phyloP scores from a whole-genome alignment of 2,888 invertebrate genomes.

The Leptogaster cylindrica region DNA sequence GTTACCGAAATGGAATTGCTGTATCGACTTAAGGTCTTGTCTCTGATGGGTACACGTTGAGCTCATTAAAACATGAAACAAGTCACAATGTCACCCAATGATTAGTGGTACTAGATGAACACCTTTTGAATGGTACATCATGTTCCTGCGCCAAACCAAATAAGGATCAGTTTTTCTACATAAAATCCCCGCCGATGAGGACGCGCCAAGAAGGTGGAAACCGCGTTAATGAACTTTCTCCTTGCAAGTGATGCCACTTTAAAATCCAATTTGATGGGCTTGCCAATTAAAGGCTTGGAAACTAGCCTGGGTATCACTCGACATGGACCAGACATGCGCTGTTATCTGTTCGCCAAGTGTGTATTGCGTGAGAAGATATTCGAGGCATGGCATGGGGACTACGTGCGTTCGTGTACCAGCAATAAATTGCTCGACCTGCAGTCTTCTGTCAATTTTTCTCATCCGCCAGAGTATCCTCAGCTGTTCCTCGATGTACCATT shows the following conservation, averaged over 20 bases:
- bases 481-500: conserved; percentile 6
- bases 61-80: too few relatives aligned
- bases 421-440: conserved; percentile 29
- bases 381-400: background rate
- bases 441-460: conserved; percentile 31
- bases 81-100: too few relatives aligned
- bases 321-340: conserved; percentile 10
- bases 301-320: conserved; percentile 2
- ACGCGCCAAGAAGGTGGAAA: conserved; percentile 31
- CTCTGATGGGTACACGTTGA: too few relatives aligned
- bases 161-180: conserved; percentile 32
- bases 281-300: conserved; percentile 36
- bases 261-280: conserved; percentile 25
- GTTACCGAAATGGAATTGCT: too few relatives aligned
- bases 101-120: too few relatives aligned
- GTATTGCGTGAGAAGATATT: conserved; percentile 24
- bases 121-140: too few relatives aligned
- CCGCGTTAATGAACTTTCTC: conserved; percentile 36
- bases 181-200: conserved; percentile 8
- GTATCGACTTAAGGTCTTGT: too few relatives aligned
- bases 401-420: background rate
- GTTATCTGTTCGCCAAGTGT: background rate
- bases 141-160: conserved; percentile 30
- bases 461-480: background rate
- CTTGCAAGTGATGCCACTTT: background rate